Conservation (phyloP, 2,888 invertebrate genomes). For the Loripinus fragilis region DNA sequence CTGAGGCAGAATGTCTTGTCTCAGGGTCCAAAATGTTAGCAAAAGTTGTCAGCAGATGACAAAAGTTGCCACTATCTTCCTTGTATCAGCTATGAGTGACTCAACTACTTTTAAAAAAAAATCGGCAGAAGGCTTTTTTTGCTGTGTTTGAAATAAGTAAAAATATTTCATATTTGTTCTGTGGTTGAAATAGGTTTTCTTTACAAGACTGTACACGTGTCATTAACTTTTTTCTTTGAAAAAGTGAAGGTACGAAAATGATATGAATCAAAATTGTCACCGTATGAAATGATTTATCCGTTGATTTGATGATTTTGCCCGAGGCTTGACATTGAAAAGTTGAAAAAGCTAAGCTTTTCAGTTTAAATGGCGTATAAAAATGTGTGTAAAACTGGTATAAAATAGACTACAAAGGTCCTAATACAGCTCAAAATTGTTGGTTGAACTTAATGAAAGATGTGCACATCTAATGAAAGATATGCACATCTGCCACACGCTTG, state of each 20-base stretch:
- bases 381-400: not conserved
- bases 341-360: not conserved
- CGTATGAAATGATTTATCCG: slow-evolving; percentile 1
- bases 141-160: not conserved
- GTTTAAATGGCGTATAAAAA: not conserved
- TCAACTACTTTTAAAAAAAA: too few species aligned
- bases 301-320: slow-evolving; percentile 14
- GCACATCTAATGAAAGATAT: too few species aligned
- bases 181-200: not conserved
- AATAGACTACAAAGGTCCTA: not conserved
- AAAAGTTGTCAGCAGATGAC: too few species aligned
- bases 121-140: too few species aligned
- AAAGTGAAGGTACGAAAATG: not conserved
- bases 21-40: too few species aligned
- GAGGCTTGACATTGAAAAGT: slow-evolving; percentile 7
- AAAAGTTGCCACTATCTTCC: too few species aligned
- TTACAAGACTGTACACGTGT: not conserved
- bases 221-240: slow-evolving; percentile 1
- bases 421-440: too few species aligned
- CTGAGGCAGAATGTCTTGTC: too few species aligned
- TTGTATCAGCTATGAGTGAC: too few species aligned
- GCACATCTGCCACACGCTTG: too few species aligned
- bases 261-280: slow-evolving; percentile 14
- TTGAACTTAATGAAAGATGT: too few species aligned
- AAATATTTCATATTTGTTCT: not conserved